Percentiles rank a stretch among this genome's conserved stretches.
Conservation (phyloP, 2,797 vertebrate species). For the Alectoris magna region DNA sequence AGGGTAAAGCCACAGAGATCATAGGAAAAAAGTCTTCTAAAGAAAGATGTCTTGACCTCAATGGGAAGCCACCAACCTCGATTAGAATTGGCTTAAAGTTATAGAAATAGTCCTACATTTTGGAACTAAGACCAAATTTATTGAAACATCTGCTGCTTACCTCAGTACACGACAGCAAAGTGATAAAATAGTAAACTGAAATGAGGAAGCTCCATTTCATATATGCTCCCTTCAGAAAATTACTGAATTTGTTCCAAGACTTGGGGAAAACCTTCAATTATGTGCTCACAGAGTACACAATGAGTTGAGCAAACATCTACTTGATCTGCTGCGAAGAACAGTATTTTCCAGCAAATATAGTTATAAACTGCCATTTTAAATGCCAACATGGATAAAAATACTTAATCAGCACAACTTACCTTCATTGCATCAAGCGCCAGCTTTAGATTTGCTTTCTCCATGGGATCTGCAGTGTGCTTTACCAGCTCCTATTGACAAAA, state of each 20-base stretch:
- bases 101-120: neutral
- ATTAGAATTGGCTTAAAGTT: neutral
- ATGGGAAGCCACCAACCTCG: neutral
- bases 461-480: slow-evolving; percentile 90
- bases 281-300: neutral
- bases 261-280: neutral
- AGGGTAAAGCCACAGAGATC: neutral
- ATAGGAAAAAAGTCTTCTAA: neutral
- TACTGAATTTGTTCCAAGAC: neutral
- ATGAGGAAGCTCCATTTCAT: neutral
- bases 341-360: neutral
- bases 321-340: neutral
- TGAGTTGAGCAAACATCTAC: neutral
- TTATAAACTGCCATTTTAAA: neutral
- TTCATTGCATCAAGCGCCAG: slow-evolving; percentile 96
- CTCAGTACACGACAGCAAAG: neutral
- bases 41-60: neutral
- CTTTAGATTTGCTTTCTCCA: slow-evolving; percentile 90
- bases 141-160: neutral
- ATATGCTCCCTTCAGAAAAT: neutral
- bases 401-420: slow-evolving; percentile 77
- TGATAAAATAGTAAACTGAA: neutral
- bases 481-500: slow-evolving; percentile 88
- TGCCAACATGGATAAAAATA: neutral
- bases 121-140: neutral